Evolutionary conservation across 2,888 invertebrate species (phyloP).

Genomic region (Sphecodes monilicornis): DNA sequence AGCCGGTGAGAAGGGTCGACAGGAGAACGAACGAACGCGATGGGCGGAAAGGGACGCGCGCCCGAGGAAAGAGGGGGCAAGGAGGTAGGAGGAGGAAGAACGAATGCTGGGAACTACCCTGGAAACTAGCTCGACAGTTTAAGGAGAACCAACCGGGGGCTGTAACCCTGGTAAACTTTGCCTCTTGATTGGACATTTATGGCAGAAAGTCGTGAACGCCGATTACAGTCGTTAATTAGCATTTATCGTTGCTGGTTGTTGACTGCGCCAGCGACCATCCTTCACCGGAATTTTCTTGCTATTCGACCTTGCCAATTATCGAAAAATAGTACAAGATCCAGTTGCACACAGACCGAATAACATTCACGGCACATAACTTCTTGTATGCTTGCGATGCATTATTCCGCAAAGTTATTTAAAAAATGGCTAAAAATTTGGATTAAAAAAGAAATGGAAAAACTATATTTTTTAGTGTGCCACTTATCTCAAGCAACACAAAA

Average conservation of each 20-base stretch:
- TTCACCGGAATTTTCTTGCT: neutral
- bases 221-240: slow-evolving; percentile 75
- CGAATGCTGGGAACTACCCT: slow-evolving; percentile 61
- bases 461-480: too few species aligned
- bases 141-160: slow-evolving; percentile 41
- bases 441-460: too few species aligned
- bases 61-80: neutral
- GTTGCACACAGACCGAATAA: too few species aligned
- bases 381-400: too few species aligned
- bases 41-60: slow-evolving; percentile 8
- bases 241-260: slow-evolving; percentile 57
- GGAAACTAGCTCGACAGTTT: slow-evolving; percentile 67
- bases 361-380: too few species aligned
- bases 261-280: neutral
- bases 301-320: neutral
- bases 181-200: slow-evolving; percentile 76
- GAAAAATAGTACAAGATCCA: neutral
- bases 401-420: too few species aligned
- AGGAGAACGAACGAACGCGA: neutral
- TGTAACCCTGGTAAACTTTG: slow-evolving; percentile 63
- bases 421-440: too few species aligned
- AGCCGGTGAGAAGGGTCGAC: slow-evolving; percentile 30
- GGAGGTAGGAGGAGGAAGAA: slow-evolving; percentile 21
- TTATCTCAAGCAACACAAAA: too few species aligned
- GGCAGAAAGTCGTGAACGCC: slow-evolving; percentile 67